Evolutionary conservation across 2,888 invertebrate genomes (phyloP).

Genomic region (Entomobrya multifasciata): DNA sequence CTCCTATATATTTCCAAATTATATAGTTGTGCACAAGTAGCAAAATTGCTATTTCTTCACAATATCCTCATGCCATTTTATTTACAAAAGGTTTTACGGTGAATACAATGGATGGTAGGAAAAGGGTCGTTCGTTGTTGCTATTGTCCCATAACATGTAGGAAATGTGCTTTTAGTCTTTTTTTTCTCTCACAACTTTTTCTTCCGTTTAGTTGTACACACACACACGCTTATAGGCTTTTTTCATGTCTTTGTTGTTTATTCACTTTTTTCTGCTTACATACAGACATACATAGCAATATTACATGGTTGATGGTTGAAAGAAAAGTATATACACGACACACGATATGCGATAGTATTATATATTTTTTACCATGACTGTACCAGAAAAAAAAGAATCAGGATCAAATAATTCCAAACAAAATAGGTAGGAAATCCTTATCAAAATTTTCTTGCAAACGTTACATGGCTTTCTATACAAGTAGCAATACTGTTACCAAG

Average conservation of each 20-base stretch:
- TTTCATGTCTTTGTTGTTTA: background rate
- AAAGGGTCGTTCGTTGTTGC: too few relatives aligned
- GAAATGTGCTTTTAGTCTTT: constrained; percentile 35
- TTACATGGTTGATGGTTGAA: background rate
- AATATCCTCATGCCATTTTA: constrained; percentile 16
- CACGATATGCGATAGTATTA: background rate
- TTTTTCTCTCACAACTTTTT: background rate
- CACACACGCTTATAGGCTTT: background rate
- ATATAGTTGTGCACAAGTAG: background rate
- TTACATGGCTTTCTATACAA: background rate
- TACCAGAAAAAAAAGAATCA: background rate
- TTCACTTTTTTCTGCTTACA: background rate
- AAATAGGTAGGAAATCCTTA: constrained; percentile 14
- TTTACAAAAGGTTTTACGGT: constrained; percentile 48
- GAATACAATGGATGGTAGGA: constrained; percentile 16
- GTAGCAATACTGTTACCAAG: background rate
- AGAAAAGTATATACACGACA: too few relatives aligned
- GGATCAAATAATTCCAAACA: background rate
- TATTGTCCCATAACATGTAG: too few relatives aligned
- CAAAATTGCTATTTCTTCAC: background rate
- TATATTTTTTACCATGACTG: background rate
- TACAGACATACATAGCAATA: background rate
- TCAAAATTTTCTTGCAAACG: background rate
- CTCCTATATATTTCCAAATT: background rate
- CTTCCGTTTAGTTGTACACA: background rate